These are phyloP conservation scores for Siniperca knerii DNA, from an alignment of 2,113 vertebrate genomes.

Conservation along the genomic window DNA sequence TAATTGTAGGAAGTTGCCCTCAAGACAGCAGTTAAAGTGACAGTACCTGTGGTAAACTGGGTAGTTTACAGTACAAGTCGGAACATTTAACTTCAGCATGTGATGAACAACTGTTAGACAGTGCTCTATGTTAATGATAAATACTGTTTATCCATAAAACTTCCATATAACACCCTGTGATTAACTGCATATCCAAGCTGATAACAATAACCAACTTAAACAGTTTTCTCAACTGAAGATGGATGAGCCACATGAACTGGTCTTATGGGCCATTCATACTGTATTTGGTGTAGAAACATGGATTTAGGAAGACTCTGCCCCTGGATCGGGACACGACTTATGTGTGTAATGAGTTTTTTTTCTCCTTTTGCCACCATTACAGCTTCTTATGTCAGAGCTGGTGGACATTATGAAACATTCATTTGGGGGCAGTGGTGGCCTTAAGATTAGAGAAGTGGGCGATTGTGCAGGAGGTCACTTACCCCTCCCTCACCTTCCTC, in stretches of 20 bases:
- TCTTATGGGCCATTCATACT: background rate
- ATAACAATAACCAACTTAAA: background rate
- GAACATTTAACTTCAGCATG: background rate
- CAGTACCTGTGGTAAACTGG: background rate
- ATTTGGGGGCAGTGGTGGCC: background rate
- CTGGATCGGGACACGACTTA: background rate
- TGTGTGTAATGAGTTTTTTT: background rate
- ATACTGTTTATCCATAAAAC: background rate
- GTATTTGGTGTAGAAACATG: slow-evolving; percentile 15
- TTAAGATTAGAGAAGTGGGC: background rate
- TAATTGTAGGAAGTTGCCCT: background rate
- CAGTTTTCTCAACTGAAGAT: background rate
- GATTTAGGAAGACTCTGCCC: background rate
- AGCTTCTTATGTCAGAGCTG: background rate
- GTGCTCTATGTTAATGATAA: background rate
- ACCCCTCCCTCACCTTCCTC: background rate
- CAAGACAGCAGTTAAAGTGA: background rate
- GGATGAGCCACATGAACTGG: background rate
- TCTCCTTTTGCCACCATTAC: background rate
- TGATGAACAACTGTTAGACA: background rate
- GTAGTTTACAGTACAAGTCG: background rate
- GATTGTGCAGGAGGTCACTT: background rate
- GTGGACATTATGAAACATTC: background rate
- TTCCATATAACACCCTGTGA: background rate
- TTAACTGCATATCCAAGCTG: background rate